A percentile compares a stretch with the other conserved stretches of the same genome.
Conservation (phyloP, 92 coral and sea anemone species). For the Nematostella vectensis region DNA sequence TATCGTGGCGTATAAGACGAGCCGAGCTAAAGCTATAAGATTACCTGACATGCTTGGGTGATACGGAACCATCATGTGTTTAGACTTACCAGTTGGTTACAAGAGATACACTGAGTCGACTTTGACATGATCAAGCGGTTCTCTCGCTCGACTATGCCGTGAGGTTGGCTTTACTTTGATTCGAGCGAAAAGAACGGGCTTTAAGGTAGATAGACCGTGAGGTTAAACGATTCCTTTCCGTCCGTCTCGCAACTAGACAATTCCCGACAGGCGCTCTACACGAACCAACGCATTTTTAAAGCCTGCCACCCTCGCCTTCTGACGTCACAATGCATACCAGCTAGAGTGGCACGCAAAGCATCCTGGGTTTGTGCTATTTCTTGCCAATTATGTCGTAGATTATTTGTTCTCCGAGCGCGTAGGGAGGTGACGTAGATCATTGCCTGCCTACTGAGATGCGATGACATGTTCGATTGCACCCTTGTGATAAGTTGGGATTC, state of each 20-base stretch:
- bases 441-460: too few species aligned
- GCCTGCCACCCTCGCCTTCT: neutral
- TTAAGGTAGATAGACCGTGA: neutral
- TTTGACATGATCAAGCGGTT: too few species aligned
- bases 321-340: neutral
- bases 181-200: neutral
- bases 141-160: too few species aligned
- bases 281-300: neutral
- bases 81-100: conserved; percentile 22
- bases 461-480: too few species aligned
- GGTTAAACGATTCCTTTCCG: neutral
- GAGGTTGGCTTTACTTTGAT: too few species aligned
- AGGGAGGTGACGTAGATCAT: too few species aligned
- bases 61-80: neutral
- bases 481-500: too few species aligned
- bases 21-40: too few species aligned
- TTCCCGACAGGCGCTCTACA: neutral
- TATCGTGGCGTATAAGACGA: neutral
- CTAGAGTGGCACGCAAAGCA: neutral
- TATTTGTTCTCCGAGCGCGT: too few species aligned
- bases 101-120: conserved; percentile 24
- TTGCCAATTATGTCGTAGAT: too few species aligned
- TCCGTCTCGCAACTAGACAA: neutral
- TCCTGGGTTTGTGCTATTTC: too few species aligned
- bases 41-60: too few species aligned